Base-by-base conservation (phyloP, 2,888 invertebrate species). In the Danaus chrysippus region DNA sequence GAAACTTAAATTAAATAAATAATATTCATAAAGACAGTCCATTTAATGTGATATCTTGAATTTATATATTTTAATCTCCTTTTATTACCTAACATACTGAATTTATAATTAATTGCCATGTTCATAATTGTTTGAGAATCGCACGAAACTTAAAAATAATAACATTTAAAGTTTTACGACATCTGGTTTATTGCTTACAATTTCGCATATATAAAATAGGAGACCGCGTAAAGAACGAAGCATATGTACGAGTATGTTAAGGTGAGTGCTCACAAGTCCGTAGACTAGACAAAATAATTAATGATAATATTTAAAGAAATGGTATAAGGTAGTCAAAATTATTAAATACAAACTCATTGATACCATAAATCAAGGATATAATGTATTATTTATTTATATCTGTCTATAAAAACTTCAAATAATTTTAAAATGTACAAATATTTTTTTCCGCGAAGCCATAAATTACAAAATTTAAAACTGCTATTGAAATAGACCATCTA, bases 81-180 rank as follows among this genome's bases (percentile, higher is more conserved):
- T 49, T 49, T 17, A 49, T 17, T 17, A 17, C 17, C 10, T 17
- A 49, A 49, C 17, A 49, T 17, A 49, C 49, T 49, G 49, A 49
- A 49, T 49, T 49, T 17, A 49, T 54, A 54, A 34, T 54, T 54
- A 23, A 54, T 17, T 53, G 53, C 53, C 17, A n/a, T 19, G 53
- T 53, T 53, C 12, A 53, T 53, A 53, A 17, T 34, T 54, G 41
- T 54, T 54, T 34, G 34, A 62, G 46, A 58, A 56, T 41, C 41
- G 49, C 44, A 56, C 54, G 54, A 57, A 59, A 52, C 23, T 12
- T 42, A 64, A 42, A 41, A 52, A 63, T 62, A 59, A 68, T 54
- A 56, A 68, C 73, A 72, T 68, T 75, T 76, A 69, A 69, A 64
- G 61, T 75, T 84, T 84, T 82, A 84, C 73, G 77, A 81, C 76